Conservation (phyloP, 1,140 invertebrate genomes). For the Lamellibrachia luymesi region DNA sequence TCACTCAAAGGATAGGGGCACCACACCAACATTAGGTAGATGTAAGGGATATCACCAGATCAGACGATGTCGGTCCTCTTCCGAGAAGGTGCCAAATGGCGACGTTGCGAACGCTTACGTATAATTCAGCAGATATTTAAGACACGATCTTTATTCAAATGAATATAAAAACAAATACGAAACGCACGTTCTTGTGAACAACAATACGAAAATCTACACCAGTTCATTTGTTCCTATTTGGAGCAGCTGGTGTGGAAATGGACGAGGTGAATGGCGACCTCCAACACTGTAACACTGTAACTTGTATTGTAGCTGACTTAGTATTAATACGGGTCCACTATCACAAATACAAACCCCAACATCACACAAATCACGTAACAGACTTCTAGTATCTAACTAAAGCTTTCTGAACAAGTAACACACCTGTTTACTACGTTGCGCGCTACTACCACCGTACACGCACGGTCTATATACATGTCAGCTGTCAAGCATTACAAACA, state of each 20-base stretch:
- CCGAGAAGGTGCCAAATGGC: not conserved
- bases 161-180: not conserved
- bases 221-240: not conserved
- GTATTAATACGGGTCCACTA: too few relatives aligned
- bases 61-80: not conserved
- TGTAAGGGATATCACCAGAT: not conserved
- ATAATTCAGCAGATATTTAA: not conserved
- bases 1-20: not conserved
- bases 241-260: not conserved
- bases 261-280: not conserved
- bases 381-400: not conserved
- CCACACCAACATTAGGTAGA: not conserved
- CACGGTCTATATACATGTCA: not conserved
- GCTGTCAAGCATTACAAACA: not conserved
- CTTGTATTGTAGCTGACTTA: not conserved
- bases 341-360: too few relatives aligned
- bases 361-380: too few relatives aligned
- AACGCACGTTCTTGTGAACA: not conserved
- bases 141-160: not conserved
- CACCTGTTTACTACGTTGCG: not conserved
- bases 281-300: not conserved
- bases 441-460: not conserved
- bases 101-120: not conserved
- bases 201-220: not conserved
- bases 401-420: not conserved